Evolutionary conservation across 2,888 invertebrate species (phyloP).

Genomic region (Tinea pellionella): DNA sequence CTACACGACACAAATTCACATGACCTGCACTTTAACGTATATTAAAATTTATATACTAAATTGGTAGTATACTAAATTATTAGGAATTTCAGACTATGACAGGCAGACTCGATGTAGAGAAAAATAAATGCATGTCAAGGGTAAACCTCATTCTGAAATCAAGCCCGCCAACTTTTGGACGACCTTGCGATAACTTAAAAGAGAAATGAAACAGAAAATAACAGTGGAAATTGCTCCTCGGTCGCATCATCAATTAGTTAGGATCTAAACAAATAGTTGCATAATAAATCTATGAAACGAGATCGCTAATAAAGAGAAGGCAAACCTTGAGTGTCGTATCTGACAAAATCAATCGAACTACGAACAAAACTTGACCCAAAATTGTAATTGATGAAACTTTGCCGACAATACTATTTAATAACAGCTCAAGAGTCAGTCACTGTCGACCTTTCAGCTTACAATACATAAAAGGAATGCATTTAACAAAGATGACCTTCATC

Average conservation of each 20-base stretch:
- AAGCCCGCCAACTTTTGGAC: slow-evolving; percentile 14
- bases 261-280: slow-evolving; percentile 51
- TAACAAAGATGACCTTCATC: slow-evolving; percentile 9
- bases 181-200: slow-evolving; percentile 39
- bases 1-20: not conserved
- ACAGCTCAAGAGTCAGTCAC: slow-evolving; percentile 9
- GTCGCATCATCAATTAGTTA: not conserved
- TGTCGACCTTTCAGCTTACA: slow-evolving; percentile 13
- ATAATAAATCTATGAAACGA: slow-evolving; percentile 63
- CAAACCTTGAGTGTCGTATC: slow-evolving; percentile 64
- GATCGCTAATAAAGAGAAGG: slow-evolving; percentile 68
- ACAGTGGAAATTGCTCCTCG: not conserved
- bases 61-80: slow-evolving; percentile 2
- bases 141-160: slow-evolving; percentile 13
- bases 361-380: slow-evolving; percentile 64
- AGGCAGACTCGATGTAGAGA: slow-evolving; percentile 16
- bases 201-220: slow-evolving; percentile 43
- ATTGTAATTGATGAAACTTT: slow-evolving; percentile 49
- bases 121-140: slow-evolving; percentile 13
- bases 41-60: slow-evolving; percentile 2
- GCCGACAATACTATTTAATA: slow-evolving; percentile 19
- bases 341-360: slow-evolving; percentile 67
- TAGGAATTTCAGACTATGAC: slow-evolving; percentile 15
- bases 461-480: slow-evolving; percentile 13
- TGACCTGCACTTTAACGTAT: not conserved